These are phyloP conservation scores for Tanytarsus gracilentus DNA, from an alignment of 2,888 invertebrate genomes.

Conservation along the genomic window DNA sequence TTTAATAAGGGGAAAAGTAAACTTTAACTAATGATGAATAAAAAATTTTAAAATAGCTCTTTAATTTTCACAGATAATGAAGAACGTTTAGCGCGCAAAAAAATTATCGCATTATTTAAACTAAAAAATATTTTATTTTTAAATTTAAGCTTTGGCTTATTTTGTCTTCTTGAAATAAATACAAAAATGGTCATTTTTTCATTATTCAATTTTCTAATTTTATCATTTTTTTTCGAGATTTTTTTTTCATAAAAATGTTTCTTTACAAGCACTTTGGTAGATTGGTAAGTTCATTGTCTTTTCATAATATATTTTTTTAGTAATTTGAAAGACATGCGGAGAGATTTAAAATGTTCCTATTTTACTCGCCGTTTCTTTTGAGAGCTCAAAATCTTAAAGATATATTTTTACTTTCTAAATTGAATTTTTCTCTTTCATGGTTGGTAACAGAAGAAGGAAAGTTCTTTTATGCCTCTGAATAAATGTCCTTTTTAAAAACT, in stretches of 20 bases:
- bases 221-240: slow-evolving; percentile 3
- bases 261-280: slow-evolving; percentile 27
- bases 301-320: neutral
- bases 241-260: slow-evolving; percentile 7
- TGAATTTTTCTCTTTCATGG: too few species aligned
- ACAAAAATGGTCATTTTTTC: slow-evolving; percentile 14
- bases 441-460: neutral
- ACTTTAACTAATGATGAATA: too few species aligned
- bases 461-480: neutral
- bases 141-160: slow-evolving; percentile 27
- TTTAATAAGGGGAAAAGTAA: too few species aligned
- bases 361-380: neutral
- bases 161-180: slow-evolving; percentile 22
- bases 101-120: neutral
- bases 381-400: neutral
- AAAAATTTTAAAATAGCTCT: too few species aligned
- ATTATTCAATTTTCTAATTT: neutral
- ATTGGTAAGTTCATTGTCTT: slow-evolving; percentile 22
- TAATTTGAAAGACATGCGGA: slow-evolving; percentile 1
- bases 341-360: neutral
- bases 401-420: neutral
- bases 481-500: neutral
- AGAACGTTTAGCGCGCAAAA: slow-evolving; percentile 13
- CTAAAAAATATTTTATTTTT: neutral
- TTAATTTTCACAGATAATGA: slow-evolving; percentile 22